Evolutionary conservation across 2,113 vertebrate species (phyloP), one percentile per base, ranked within the genome.

Genomic region (Tichodroma muraria): DNA sequence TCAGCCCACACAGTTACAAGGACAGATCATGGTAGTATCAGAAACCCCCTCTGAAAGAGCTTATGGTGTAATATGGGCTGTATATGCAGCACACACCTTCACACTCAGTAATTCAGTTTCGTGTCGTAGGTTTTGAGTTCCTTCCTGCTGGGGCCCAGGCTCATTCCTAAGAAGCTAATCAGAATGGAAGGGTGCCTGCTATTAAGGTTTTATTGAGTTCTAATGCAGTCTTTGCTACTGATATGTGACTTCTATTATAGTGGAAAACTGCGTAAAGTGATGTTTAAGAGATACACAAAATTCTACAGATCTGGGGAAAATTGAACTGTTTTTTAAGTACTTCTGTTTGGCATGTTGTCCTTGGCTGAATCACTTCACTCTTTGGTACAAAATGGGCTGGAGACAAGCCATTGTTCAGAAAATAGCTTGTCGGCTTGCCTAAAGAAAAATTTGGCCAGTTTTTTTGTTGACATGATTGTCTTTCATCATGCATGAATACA

Each of bases 211-310:
- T 0, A 15, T 24, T 69, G 59, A 53, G 17, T 54, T 75, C 53
- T 76, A 13, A 81, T 60, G 24, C 16, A 80, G 24, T 6, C 11
- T 80, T 76, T 68, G 27, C 15, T 64, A 18, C 28, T 30, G 16
- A 22, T 52, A 5, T 0, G 0, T 53, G 22, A 38, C 5, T 69
- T 69, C 3, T 1, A 0, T 12, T 1, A 0, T 12, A 24, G 40
- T 45, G 25, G 57, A 69, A 80, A 82, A 24, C 24, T 69, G 3
- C 38, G 10, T 44, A 10, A 86, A 66, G 10, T 24, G 3, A 4
- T 68, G 12, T 53, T 70, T 72, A 57, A 60, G 31, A 17, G 42
- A 15, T 65, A 22, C 11, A 17, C 27, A 68, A 40, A 52, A n/a
- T 27, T 23, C 8, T 85, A 8, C 15, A 53, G 23, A 27, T 40